Evolutionary conservation across 2,113 vertebrate species (phyloP), one percentile per base, ranked within the genome.

Genomic region (Dicrurus megarhynchus): DNA sequence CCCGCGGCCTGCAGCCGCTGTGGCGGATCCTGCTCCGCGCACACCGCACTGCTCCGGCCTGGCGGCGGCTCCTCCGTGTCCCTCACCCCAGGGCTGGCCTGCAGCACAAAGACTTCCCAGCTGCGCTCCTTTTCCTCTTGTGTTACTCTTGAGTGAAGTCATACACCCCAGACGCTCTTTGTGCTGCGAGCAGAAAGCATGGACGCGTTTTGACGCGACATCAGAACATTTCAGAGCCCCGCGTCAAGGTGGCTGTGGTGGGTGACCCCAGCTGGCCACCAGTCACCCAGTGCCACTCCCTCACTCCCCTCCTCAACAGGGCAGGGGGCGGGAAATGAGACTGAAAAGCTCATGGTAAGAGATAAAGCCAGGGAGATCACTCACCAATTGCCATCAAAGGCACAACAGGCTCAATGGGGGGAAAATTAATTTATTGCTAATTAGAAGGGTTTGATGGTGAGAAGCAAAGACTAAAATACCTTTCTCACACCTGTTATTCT

Each of bases 221-320:
- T 16, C 23, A 10, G 46, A 89, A 56, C 0, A 3, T 33, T 57
- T 59, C 2, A 73, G n/a, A 60, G 41, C 14, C 13, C 27, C 8
- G 3, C 0, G 0, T 16, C 32, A 26, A 27, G 47, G 24, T 0
- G 22, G 13, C 15, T 23, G 5, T 18, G 24, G 33, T 9, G 37
- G 41, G 33, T 39, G 33, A 22, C 16, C 46, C 46, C n/a, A 7
- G 30, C 3, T 32, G 41, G 42, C 14, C 77, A 10, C 24, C 10
- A 17, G 37, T 3, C 2, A 2, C 23, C 35, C 47, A 53, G 4
- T 16, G 26, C 12, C 1, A 0, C 18, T 23, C 16, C 17, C 74
- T 39, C 35, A 27, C 10, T 50, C 8, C 11, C 12, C 6, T 20
- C 16, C 21, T 81, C 71, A 61, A 5, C 6, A 16, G 49, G 19